phyloP scores from a whole-genome alignment of 2,888 invertebrate genomes.

The Syrista parreyssii region DNA sequence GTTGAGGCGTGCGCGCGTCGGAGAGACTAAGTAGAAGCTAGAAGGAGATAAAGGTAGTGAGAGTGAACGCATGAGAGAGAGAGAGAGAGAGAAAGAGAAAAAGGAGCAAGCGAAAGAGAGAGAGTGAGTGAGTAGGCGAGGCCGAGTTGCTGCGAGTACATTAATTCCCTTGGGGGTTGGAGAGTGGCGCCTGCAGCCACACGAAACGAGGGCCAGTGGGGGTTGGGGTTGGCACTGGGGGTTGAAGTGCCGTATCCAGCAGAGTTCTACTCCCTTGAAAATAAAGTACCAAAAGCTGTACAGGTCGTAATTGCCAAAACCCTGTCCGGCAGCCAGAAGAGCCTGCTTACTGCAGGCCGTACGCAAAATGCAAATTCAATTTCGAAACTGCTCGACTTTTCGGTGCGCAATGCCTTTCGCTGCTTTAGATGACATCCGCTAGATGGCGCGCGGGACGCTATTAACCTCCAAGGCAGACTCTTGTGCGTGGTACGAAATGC shows the following conservation, averaged over 20 bases:
- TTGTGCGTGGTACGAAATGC: too few relatives aligned
- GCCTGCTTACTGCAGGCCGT: neutral
- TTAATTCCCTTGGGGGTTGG: slow-evolving; percentile 14
- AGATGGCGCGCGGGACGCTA: too few relatives aligned
- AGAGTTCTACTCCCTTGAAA: neutral
- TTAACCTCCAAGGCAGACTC: too few relatives aligned
- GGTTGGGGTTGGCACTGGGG: slow-evolving; percentile 15
- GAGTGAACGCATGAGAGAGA: slow-evolving; percentile 14
- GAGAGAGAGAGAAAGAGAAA: neutral
- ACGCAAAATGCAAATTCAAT: slow-evolving; percentile 29
- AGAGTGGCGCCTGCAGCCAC: slow-evolving; percentile 28
- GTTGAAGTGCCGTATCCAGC: neutral
- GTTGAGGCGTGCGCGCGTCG: neutral
- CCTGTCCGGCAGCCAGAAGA: slow-evolving; percentile 5
- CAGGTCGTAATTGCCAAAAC: slow-evolving; percentile 26
- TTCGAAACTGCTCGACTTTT: slow-evolving; percentile 30
- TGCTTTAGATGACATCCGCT: too few relatives aligned
- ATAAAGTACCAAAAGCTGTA: slow-evolving; percentile 11
- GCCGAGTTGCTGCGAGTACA: slow-evolving; percentile 17
- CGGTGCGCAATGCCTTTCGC: slow-evolving; percentile 15
- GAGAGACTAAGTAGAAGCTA: neutral
- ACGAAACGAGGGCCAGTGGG: slow-evolving; percentile 33
- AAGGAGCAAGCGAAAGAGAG: slow-evolving; percentile 1
- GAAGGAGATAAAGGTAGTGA: slow-evolving; percentile 14
- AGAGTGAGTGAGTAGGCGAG: slow-evolving; percentile 1